Evolutionary conservation across 2,888 invertebrate species (phyloP).

Genomic region (Synergus umbraculus): DNA sequence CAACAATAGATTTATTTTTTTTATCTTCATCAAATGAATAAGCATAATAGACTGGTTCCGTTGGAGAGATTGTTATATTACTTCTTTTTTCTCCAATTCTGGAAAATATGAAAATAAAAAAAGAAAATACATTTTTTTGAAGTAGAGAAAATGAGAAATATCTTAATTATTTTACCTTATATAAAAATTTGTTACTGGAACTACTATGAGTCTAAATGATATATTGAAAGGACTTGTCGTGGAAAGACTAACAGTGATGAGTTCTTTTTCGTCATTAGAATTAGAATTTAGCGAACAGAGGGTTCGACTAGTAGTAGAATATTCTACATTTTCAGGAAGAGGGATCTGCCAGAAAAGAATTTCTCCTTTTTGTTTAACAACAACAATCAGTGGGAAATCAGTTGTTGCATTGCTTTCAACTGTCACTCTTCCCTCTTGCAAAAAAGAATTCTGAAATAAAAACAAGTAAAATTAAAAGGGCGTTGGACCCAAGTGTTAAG

Average conservation of each 20-base stretch:
- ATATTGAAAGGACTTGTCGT: constrained; percentile 82
- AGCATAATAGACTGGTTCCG: constrained; percentile 82
- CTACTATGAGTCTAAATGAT: constrained; percentile 80
- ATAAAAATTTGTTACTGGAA: constrained; percentile 81
- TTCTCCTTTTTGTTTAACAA: constrained; percentile 86
- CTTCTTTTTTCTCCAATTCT: constrained; percentile 60
- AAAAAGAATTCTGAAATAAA: constrained; percentile 75
- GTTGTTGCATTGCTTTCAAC: constrained; percentile 78
- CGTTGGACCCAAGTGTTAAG: too few relatives aligned
- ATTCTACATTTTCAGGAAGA: constrained; percentile 80
- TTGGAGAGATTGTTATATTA: constrained; percentile 76
- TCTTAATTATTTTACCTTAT: constrained; percentile 82
- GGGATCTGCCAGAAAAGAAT: constrained; percentile 90
- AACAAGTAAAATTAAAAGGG: not conserved
- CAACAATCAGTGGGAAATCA: constrained; percentile 84
- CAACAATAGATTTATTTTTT: constrained; percentile 79
- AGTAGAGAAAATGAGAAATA: constrained; percentile 84
- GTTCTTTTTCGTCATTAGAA: constrained; percentile 76
- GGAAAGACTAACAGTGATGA: constrained; percentile 83
- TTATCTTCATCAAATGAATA: constrained; percentile 79
- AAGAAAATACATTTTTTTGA: constrained; percentile 79
- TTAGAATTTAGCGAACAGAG: constrained; percentile 83
- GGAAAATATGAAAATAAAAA: not conserved
- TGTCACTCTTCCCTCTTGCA: constrained; percentile 67
- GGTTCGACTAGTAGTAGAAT: constrained; percentile 78